Percentiles rank a stretch among this genome's conserved stretches.
Evolutionary conservation across 2,797 vertebrate species (phyloP).

Genomic region (Lemur catta): DNA sequence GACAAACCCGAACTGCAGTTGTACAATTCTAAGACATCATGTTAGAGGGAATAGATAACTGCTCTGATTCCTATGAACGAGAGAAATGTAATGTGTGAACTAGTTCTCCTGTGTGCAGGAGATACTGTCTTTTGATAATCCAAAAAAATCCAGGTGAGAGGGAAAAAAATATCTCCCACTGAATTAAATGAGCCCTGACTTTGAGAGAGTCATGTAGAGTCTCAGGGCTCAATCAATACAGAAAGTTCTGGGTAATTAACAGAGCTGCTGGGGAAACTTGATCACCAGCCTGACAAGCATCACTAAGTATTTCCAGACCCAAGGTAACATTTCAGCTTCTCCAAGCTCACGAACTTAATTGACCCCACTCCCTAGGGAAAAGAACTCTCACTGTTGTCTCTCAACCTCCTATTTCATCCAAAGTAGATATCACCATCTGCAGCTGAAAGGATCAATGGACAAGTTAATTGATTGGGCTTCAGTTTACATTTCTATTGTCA

Average conservation of each 20-base stretch:
- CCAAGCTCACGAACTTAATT: constrained; percentile 27
- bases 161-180: background rate
- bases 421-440: background rate
- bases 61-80: background rate
- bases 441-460: background rate
- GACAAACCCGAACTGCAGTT: background rate
- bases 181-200: background rate
- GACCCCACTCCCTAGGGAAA: constrained; percentile 18
- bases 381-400: background rate
- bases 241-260: constrained; percentile 53
- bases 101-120: background rate
- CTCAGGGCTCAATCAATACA: constrained; percentile 16
- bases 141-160: constrained; percentile 36
- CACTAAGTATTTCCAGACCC: constrained; percentile 57
- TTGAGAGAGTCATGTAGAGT: background rate
- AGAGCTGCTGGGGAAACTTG: constrained; percentile 49
- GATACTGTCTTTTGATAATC: background rate
- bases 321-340: constrained; percentile 57
- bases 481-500: background rate
- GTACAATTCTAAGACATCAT: constrained; percentile 28
- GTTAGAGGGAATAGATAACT: constrained; percentile 27
- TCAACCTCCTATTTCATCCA: background rate
- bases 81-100: background rate
- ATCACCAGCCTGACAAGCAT: constrained; percentile 41
- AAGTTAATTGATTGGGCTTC: background rate